These are phyloP conservation scores for Psittacula derbiana DNA, from an alignment of 2,797 vertebrate genomes.

Conservation along the genomic window DNA sequence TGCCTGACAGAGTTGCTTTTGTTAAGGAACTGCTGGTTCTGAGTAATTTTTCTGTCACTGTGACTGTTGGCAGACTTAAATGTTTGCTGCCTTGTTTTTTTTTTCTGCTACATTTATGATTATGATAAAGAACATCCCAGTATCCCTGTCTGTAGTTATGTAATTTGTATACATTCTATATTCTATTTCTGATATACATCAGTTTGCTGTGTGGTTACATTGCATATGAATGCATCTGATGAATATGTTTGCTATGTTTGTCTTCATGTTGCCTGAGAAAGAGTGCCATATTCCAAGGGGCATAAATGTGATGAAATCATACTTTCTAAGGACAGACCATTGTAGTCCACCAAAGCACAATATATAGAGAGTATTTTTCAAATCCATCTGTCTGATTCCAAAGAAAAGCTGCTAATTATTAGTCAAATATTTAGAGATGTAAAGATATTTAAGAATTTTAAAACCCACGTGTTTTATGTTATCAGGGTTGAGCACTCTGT, in stretches of 20 bases:
- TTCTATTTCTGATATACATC: background rate
- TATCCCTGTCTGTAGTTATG: background rate
- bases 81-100: background rate
- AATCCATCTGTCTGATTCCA: background rate
- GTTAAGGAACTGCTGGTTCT: background rate
- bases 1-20: background rate
- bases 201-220: background rate
- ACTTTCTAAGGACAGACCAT: background rate
- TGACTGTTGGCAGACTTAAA: background rate
- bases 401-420: background rate
- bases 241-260: background rate
- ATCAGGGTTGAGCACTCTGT: background rate
- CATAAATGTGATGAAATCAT: background rate
- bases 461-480: fast-evolving
- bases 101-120: background rate
- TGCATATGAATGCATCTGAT: background rate
- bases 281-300: background rate
- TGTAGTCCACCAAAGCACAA: background rate
- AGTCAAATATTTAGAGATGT: background rate
- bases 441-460: background rate
- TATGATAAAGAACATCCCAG: background rate
- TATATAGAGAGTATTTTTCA: background rate
- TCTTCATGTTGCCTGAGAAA: background rate
- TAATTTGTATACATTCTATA: background rate
- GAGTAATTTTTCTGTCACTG: background rate